phyloP scores from a whole-genome alignment of 2,888 invertebrate genomes.

The Oxystoma pomonae region DNA sequence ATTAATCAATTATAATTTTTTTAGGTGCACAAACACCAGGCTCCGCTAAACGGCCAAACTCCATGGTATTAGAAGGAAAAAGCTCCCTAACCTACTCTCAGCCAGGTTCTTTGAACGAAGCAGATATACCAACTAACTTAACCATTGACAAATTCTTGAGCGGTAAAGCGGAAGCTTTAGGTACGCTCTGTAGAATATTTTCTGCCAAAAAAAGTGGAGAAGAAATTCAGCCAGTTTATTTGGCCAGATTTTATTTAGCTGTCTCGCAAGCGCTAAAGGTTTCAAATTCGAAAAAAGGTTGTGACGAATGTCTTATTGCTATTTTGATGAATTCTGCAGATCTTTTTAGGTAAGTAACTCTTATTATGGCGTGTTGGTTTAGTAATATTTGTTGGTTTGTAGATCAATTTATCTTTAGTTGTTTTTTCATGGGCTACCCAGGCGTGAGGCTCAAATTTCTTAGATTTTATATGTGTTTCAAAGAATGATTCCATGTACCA shows the following conservation, averaged over 20 bases:
- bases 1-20: too few species aligned
- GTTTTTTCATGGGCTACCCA: too few species aligned
- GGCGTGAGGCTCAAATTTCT: too few species aligned
- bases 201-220: conserved; percentile 94
- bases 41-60: conserved; percentile 55
- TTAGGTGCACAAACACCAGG: conserved; percentile 17
- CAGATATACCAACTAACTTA: conserved; percentile 64
- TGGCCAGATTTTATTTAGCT: conserved; percentile 89
- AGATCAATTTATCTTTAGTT: too few species aligned
- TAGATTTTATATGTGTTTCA: too few species aligned
- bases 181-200: conserved; percentile 91
- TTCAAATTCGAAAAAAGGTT: conserved; percentile 48
- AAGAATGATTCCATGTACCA: too few species aligned
- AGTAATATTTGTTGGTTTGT: too few species aligned
- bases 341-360: conserved; percentile 62
- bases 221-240: conserved; percentile 86
- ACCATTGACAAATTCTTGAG: conserved; percentile 77
- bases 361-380: too few species aligned
- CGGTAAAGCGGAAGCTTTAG: conserved; percentile 91
- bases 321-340: conserved; percentile 84
- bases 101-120: conserved; percentile 62
- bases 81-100: conserved; percentile 55
- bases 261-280: conserved; percentile 64
- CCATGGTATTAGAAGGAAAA: conserved; percentile 61
- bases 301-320: conserved; percentile 78